Base-by-base conservation (phyloP, 1,140 invertebrate genomes). In the Riptortus pedestris region DNA sequence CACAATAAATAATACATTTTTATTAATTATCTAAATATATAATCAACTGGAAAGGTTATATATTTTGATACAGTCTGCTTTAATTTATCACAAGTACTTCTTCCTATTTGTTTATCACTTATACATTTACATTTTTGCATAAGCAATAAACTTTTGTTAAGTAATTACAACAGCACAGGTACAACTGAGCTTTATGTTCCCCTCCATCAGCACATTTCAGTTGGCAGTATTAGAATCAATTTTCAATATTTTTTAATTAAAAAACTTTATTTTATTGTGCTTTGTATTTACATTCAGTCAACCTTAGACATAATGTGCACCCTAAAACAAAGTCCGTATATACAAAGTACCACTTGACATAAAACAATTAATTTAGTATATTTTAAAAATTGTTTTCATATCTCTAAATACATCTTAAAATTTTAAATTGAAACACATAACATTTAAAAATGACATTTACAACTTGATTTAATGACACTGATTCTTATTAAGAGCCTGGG, bases 261-360 rank as follows among this genome's bases (percentile, higher is more conserved):
- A 38, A 38, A 38, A 38, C 5, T 7, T 7, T 7, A 38, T 38
- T 7, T 55, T 55, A 55, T 55, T 55, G 51, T 55, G 51, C 51
- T 55, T 24, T 26, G 24, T 55, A 55, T 55, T 55, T 55, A 55
- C 51, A 55, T 22, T 55, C 51, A 55, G 51, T 55, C 51, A 18
- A 55, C 24, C 51, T 55, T 55, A 55, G 51, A 55, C 51, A 55
- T 55, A 55, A 26, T 55, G 51, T 55, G 51, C 51, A 55, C 51
- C 51, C 24, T 55, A 55, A 55, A 55, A 55, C 51, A 55, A 55
- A 26, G 24, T 55, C 18, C 18, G 26, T 55, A 55, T 55, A 55
- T 55, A 55, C 51, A 55, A 55, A 55, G 51, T 55, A 55, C 24
- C 22, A 18, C 22, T 22, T 52, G 16, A 24, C 14, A 24, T 24